Conservation (phyloP, 2,113 vertebrate species). For the Dasyurus viverrinus region DNA sequence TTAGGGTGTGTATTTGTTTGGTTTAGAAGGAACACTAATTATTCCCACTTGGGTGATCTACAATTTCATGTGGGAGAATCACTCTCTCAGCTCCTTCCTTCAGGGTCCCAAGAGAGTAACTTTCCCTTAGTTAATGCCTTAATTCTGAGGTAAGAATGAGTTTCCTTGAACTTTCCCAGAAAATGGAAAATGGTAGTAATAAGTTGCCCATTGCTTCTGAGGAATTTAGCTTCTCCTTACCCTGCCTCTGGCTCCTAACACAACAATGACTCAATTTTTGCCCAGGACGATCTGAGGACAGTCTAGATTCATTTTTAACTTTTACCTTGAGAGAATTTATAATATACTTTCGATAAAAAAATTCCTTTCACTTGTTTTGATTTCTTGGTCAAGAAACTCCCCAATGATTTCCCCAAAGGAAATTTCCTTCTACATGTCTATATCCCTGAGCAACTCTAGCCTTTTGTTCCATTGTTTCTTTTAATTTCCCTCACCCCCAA, state of each 20-base stretch:
- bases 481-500: background rate
- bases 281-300: background rate
- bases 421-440: background rate
- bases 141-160: background rate
- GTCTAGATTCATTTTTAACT: background rate
- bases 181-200: background rate
- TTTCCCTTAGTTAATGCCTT: background rate
- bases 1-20: background rate
- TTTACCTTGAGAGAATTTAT: background rate
- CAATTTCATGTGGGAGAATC: background rate
- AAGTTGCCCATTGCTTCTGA: background rate
- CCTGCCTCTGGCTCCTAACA: background rate
- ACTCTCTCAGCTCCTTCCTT: background rate
- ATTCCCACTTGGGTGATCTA: background rate
- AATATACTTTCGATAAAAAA: background rate
- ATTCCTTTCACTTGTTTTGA: background rate
- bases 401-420: background rate
- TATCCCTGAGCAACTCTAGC: background rate
- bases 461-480: background rate
- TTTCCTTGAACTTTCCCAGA: background rate
- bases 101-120: background rate
- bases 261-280: background rate
- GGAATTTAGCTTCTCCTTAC: background rate
- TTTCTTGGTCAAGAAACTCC: background rate
- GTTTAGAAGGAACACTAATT: background rate